Base-by-base conservation (phyloP, 1,140 invertebrate species). In the Amphibalanus amphitrite region DNA sequence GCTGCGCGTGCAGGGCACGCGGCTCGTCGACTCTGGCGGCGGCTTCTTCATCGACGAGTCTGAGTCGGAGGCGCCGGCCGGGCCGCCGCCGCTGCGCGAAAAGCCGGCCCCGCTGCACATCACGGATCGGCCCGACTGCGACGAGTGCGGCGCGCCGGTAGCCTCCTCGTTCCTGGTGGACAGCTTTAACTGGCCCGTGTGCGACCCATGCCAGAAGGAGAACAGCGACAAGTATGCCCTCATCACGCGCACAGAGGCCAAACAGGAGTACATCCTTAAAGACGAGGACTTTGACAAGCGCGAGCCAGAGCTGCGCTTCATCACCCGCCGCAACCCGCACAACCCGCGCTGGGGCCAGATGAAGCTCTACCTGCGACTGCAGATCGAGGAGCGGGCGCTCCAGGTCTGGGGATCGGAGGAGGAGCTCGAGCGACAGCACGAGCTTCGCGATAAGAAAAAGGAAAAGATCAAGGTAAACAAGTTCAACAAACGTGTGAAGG, bases 171-270 rank as follows among this genome's bases (percentile, higher is more conserved):
- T 88, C 82, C 82, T 98, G 3, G 85, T 89, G 70, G 87, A 88
- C 77, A 88, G 88, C 72, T 98, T 95, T 81, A 85, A 88, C 78
- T 84, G 88, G 77, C 77, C 83, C 69, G 88, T 93, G 29, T 98
- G 95, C 82, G 93, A 98, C 82, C 80, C 81, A 29, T 98, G 95
- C 86, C 79, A n/a, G 78, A 90, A 89, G 79, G 89, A 93, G 79
- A 83, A 85, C 67, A 88, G 93, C 71, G 89, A 85, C 6, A 89
- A 88, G 73, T 92, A 97, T 80, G 82, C 85, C 29, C 82, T 98
- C 15, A 92, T 98, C 17, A 93, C 95, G 26, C 90, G 89, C 82
- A 96, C 94, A 10, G 93, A 97, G 80, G 94, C 94, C 0, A 96
- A 96, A 81, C 87, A 86, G 67, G 87, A 89, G 78, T 98, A 92